Conservation (phyloP, 2,797 vertebrate species). For the Xenopus petersii region DNA sequence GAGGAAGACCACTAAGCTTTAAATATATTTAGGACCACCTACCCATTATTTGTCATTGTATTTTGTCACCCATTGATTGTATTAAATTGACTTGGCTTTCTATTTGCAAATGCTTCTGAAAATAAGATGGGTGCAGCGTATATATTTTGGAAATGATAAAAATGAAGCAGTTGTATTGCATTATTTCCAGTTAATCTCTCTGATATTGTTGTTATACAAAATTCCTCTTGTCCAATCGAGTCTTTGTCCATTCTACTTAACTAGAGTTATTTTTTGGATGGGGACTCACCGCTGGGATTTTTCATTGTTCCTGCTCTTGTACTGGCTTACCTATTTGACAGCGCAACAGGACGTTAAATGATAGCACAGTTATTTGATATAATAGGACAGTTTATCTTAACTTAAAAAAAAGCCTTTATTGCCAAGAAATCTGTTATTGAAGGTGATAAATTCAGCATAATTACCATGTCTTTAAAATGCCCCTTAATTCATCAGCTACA, state of each 20-base stretch:
- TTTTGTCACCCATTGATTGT: neutral
- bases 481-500: conserved; percentile 62
- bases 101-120: conserved; percentile 23
- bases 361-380: conserved; percentile 62
- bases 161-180: conserved; percentile 48
- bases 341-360: conserved; percentile 49
- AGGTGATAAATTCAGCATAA: conserved; percentile 66
- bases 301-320: conserved; percentile 55
- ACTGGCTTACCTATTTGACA: conserved; percentile 54
- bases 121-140: conserved; percentile 34
- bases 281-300: conserved; percentile 48
- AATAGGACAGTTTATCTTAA: conserved; percentile 65
- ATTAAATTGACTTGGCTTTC: conserved; percentile 24
- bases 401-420: conserved; percentile 56
- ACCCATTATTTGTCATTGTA: conserved; percentile 30
- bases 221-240: conserved; percentile 50
- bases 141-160: conserved; percentile 22
- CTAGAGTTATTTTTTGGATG: conserved; percentile 48
- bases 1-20: neutral
- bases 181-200: conserved; percentile 47
- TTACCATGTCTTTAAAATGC: conserved; percentile 60
- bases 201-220: conserved; percentile 46
- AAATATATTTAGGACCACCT: conserved; percentile 28
- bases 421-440: conserved; percentile 62
- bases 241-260: conserved; percentile 49